Evolutionary conservation across 1,140 invertebrate species (phyloP).

Genomic region (Atta colombica): DNA sequence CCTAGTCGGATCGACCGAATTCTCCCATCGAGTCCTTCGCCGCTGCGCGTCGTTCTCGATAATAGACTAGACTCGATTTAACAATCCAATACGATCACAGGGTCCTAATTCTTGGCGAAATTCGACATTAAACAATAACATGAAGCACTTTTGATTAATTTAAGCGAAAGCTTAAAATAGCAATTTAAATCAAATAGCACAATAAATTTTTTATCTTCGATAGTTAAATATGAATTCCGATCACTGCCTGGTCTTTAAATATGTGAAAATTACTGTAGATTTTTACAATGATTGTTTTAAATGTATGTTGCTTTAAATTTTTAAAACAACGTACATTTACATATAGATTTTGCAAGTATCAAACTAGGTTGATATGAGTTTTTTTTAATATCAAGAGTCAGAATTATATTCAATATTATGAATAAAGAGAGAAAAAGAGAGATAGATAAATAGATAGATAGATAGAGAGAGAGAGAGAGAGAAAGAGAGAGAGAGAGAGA

Average conservation of each 20-base stretch:
- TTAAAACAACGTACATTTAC: background rate
- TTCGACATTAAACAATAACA: background rate
- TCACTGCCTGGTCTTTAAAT: background rate
- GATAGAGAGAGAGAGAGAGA: background rate
- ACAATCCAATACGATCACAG: background rate
- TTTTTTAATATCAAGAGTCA: background rate
- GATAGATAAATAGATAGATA: too few species aligned
- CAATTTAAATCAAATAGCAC: background rate
- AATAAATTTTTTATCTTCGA: background rate
- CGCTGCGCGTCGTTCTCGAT: background rate
- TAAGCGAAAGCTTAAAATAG: background rate
- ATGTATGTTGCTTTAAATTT: background rate
- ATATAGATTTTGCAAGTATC: background rate
- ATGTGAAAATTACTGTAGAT: background rate
- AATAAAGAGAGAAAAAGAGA: background rate
- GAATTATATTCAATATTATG: background rate
- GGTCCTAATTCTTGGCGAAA: background rate
- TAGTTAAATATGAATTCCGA: background rate
- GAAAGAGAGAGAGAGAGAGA: background rate
- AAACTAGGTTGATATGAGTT: background rate
- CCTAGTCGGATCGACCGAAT: slow-evolving; percentile 17
- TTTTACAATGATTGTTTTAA: background rate
- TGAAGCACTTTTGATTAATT: background rate
- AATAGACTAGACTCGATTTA: slow-evolving; percentile 40
- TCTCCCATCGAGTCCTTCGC: slow-evolving; percentile 13